These are phyloP conservation scores for Luidia sarsii DNA, from an alignment of 53 echinoderm and acorn worm genomes.

Conservation along the genomic window DNA sequence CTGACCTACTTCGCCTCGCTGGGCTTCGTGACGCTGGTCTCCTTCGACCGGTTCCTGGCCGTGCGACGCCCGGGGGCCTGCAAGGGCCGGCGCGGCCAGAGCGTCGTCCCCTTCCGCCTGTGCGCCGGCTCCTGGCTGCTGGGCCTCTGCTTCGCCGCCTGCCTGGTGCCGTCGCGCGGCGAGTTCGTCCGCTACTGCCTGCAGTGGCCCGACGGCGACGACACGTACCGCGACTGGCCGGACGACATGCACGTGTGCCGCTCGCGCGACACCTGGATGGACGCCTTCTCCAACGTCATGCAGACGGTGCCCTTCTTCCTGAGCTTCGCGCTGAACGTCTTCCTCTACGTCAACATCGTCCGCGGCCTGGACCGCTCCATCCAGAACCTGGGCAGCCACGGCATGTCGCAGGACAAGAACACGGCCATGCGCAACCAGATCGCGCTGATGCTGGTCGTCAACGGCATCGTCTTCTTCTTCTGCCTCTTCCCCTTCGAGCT, in stretches of 20 bases:
- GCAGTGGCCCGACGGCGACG: slow-evolving; percentile 16
- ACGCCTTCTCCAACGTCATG: slow-evolving; percentile 23
- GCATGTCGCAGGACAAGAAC: slow-evolving; percentile 43
- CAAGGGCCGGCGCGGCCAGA: slow-evolving; percentile 5
- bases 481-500: slow-evolving; percentile 58
- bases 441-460: slow-evolving; percentile 54
- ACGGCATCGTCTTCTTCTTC: slow-evolving; percentile 53
- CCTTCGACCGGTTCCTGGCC: slow-evolving; percentile 71
- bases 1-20: slow-evolving; percentile 75
- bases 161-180: slow-evolving; percentile 29
- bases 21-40: slow-evolving; percentile 68
- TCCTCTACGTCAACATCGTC: slow-evolving; percentile 40
- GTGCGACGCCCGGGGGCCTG: slow-evolving; percentile 63
- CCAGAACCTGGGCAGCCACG: slow-evolving; percentile 44
- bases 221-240: slow-evolving; percentile 32
- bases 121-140: slow-evolving; percentile 31
- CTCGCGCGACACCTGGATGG: slow-evolving; percentile 25
- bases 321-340: slow-evolving; percentile 38
- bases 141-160: slow-evolving; percentile 30
- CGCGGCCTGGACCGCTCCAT: slow-evolving; percentile 48
- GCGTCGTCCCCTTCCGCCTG: not conserved
- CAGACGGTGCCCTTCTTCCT: slow-evolving; percentile 62
- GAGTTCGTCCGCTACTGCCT: slow-evolving; percentile 25
- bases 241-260: slow-evolving; percentile 20
- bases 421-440: slow-evolving; percentile 41